A percentile compares a stretch with the other conserved stretches of the same genome.
Conservation (phyloP, 2,888 invertebrate species). For the Argyresthia albistria region DNA sequence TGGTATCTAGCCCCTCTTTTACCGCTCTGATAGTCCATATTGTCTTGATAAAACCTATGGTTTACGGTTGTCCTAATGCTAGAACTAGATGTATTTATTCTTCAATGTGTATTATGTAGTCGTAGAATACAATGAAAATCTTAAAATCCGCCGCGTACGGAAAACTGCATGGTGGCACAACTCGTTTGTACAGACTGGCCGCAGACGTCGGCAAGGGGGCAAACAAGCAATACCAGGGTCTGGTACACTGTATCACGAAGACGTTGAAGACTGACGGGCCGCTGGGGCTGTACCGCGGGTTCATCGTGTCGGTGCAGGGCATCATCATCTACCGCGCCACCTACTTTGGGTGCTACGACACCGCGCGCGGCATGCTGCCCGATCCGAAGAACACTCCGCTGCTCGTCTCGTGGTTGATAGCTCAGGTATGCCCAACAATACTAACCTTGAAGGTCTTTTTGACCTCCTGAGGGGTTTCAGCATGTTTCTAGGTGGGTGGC, state of each 20-base stretch:
- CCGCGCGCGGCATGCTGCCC: conserved; percentile 90
- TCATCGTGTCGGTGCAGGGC: conserved; percentile 94
- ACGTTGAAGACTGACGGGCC: conserved; percentile 88
- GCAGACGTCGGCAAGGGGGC: conserved; percentile 90
- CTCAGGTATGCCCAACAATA: conserved; percentile 75
- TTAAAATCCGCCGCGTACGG: too few relatives aligned
- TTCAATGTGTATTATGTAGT: too few relatives aligned
- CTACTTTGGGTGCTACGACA: conserved; percentile 96
- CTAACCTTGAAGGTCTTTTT: too few relatives aligned
- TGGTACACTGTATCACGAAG: conserved; percentile 87
- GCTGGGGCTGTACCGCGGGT: conserved; percentile 90
- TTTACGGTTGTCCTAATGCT: too few relatives aligned
- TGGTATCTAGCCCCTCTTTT: too few relatives aligned
- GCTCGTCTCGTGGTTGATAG: conserved; percentile 91
- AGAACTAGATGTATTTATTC: too few relatives aligned
- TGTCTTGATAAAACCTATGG: too few relatives aligned
- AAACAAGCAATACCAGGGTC: conserved; percentile 81
- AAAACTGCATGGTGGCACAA: too few relatives aligned
- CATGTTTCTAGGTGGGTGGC: too few relatives aligned
- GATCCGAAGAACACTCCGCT: conserved; percentile 92
- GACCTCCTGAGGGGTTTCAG: too few relatives aligned
- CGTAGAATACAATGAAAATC: too few relatives aligned
- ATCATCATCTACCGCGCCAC: conserved; percentile 96
- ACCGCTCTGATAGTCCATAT: too few relatives aligned
- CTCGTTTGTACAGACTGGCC: conserved; percentile 39